These are phyloP conservation scores for Ophion obscuratus DNA, from an alignment of 2,888 invertebrate species.

Conservation along the genomic window DNA sequence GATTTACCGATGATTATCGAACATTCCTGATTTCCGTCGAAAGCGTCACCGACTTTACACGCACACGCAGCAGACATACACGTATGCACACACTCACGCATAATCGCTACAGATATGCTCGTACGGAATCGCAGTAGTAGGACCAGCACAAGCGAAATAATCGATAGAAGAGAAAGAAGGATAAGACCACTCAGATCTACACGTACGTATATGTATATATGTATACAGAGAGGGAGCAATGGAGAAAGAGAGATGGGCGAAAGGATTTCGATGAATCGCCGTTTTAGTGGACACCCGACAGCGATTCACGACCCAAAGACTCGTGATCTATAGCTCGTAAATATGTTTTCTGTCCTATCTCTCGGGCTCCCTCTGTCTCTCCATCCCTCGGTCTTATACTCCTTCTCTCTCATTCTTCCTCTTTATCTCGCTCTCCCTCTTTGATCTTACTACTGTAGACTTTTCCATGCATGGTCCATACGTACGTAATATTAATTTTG, in stretches of 20 bases:
- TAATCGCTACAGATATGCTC: background rate
- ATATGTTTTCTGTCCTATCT: slow-evolving; percentile 60
- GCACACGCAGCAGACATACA: slow-evolving; percentile 8
- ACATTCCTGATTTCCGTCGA: slow-evolving; percentile 76
- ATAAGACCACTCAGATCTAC: slow-evolving; percentile 24
- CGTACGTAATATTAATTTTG: slow-evolving; percentile 21
- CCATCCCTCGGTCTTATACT: background rate
- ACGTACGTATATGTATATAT: background rate
- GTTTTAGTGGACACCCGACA: slow-evolving; percentile 61
- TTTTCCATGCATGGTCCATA: slow-evolving; percentile 28
- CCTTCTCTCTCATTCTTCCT: background rate
- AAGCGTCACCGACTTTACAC: slow-evolving; percentile 45
- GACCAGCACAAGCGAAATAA: slow-evolving; percentile 16
- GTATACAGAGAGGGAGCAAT: too few species aligned
- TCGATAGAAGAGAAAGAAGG: slow-evolving; percentile 52
- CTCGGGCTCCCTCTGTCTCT: slow-evolving; percentile 20
- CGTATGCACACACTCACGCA: background rate
- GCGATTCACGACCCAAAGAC: slow-evolving; percentile 66
- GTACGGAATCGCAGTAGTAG: slow-evolving; percentile 18
- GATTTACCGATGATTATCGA: slow-evolving; percentile 81
- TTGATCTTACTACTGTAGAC: slow-evolving; percentile 3
- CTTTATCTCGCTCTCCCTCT: background rate
- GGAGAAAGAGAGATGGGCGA: slow-evolving; percentile 29
- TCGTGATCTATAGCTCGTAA: slow-evolving; percentile 71
- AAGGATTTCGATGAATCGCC: slow-evolving; percentile 68